These are phyloP conservation scores for Drosophila atripex DNA, from an alignment of 2,888 invertebrate species.

Conservation along the genomic window DNA sequence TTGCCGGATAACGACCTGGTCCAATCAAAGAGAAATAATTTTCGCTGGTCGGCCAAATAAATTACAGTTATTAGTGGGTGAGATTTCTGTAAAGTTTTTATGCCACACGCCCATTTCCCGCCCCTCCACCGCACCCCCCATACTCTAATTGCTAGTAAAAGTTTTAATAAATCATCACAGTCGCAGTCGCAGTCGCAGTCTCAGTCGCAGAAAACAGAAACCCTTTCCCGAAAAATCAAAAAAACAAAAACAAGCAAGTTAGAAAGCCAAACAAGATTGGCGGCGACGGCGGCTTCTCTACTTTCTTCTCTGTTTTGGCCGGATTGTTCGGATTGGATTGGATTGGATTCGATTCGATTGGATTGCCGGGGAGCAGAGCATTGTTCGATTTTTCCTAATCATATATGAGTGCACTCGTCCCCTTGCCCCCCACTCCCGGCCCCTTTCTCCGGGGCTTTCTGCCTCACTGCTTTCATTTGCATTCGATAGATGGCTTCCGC, in stretches of 20 bases:
- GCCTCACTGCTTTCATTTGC: constrained; percentile 75
- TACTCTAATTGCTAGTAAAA: constrained; percentile 50
- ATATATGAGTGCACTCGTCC: constrained; percentile 63
- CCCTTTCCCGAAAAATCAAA: constrained; percentile 62
- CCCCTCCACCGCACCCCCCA: neutral
- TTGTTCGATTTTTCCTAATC: constrained; percentile 78
- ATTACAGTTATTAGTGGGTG: constrained; percentile 63
- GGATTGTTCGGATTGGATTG: constrained; percentile 24
- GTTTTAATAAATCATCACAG: constrained; percentile 57
- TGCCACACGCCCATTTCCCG: constrained; percentile 14
- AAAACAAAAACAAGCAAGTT: constrained; percentile 36
- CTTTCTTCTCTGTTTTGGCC: constrained; percentile 29
- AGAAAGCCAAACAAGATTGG: constrained; percentile 59
- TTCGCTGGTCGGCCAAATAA: constrained; percentile 48
- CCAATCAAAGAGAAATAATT: constrained; percentile 35
- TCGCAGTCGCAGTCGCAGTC: constrained; percentile 22
- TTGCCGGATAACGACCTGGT: constrained; percentile 8
- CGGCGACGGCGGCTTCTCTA: constrained; percentile 28
- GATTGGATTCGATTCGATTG: constrained; percentile 43
- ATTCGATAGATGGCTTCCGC: constrained; percentile 60
- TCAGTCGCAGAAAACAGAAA: constrained; percentile 43
- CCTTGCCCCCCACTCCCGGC: constrained; percentile 17
- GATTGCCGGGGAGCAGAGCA: constrained; percentile 64
- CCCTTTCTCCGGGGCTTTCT: constrained; percentile 56
- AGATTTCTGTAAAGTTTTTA: constrained; percentile 22